Conservation (phyloP, 1,140 invertebrate species). For the Periplaneta americana region DNA sequence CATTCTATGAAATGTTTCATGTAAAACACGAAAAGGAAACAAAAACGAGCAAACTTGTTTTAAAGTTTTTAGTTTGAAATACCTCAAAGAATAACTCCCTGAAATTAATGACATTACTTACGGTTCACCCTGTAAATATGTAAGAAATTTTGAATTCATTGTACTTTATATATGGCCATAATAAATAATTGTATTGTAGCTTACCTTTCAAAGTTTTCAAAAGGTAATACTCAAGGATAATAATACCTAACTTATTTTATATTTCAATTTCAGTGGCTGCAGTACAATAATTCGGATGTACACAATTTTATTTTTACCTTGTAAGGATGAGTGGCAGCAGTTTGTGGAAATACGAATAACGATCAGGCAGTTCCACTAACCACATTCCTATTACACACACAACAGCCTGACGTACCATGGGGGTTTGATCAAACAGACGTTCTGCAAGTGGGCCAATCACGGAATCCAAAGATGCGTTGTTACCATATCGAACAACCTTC, state of each 20-base stretch:
- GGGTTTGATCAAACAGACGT: slow-evolving; percentile 67
- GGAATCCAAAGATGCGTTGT: slow-evolving; percentile 54
- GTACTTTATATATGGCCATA: not conserved
- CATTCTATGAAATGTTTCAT: too few relatives aligned
- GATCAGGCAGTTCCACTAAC: slow-evolving; percentile 61
- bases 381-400: slow-evolving; percentile 58
- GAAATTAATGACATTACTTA: too few relatives aligned
- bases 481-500: slow-evolving; percentile 50
- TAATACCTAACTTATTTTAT: not conserved
- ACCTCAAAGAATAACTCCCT: too few relatives aligned
- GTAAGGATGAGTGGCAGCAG: slow-evolving; percentile 71
- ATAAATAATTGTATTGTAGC: not conserved
- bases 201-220: not conserved
- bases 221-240: not conserved
- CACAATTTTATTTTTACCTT: too few relatives aligned
- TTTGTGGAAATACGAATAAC: slow-evolving; percentile 73
- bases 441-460: slow-evolving; percentile 62
- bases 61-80: too few relatives aligned
- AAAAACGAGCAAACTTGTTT: too few relatives aligned
- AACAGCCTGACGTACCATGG: slow-evolving; percentile 58
- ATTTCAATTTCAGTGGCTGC: too few relatives aligned
- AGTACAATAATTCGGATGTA: too few relatives aligned
- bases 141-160: not conserved
- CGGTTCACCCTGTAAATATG: not conserved
- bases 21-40: too few relatives aligned